phyloP scores from a whole-genome alignment of 2,888 invertebrate species.

The Tetragnatha montana region DNA sequence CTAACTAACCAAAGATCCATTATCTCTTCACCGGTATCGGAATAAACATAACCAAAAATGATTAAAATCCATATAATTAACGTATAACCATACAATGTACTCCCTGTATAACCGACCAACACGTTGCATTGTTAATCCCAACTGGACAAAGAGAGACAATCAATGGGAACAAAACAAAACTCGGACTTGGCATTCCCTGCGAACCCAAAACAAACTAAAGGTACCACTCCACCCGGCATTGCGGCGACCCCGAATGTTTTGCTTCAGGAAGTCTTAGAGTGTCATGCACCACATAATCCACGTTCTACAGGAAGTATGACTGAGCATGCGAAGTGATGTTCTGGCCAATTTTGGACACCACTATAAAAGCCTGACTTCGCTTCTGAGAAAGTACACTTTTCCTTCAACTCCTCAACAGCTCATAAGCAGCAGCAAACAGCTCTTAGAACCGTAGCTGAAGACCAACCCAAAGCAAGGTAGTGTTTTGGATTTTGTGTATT shows the following conservation, averaged over 20 bases:
- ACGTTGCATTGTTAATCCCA: not conserved
- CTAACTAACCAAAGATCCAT: not conserved
- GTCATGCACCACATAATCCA: slow-evolving; percentile 61
- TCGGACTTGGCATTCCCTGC: slow-evolving; percentile 2
- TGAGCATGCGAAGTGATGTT: slow-evolving; percentile 14
- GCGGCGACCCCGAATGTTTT: slow-evolving; percentile 50
- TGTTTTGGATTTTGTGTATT: slow-evolving; percentile 1
- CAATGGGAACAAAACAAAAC: not conserved
- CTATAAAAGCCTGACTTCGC: slow-evolving; percentile 45
- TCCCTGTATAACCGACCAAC: not conserved
- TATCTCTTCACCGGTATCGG: not conserved
- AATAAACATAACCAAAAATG: not conserved
- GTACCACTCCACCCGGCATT: slow-evolving; percentile 49
- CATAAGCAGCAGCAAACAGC: slow-evolving; percentile 16
- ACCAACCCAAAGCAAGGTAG: slow-evolving; percentile 25
- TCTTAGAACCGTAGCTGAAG: slow-evolving; percentile 2
- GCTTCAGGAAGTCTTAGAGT: slow-evolving; percentile 59
- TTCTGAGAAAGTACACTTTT: slow-evolving; percentile 6
- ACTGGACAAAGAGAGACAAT: not conserved
- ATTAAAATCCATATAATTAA: not conserved
- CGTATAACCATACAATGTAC: not conserved
- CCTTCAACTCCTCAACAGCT: slow-evolving; percentile 15
- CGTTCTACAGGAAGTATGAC: slow-evolving; percentile 53
- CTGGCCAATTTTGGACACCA: slow-evolving; percentile 48
- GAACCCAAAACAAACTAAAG: slow-evolving; percentile 14